Evolutionary conservation across 2,888 invertebrate genomes (phyloP).

Genomic region (Peribatodes rhomboidaria): DNA sequence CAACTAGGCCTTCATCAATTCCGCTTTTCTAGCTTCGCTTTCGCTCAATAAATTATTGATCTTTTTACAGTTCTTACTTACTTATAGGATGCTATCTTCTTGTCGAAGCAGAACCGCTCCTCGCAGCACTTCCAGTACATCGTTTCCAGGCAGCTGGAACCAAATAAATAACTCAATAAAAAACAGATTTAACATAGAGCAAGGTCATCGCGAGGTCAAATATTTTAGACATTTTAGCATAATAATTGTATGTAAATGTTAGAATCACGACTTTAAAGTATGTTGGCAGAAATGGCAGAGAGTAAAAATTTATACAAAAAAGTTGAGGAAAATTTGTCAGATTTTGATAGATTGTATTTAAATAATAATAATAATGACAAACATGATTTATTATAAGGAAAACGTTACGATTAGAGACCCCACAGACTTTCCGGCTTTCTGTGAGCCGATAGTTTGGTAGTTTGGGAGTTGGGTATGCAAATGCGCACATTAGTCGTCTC

Average conservation of each 20-base stretch:
- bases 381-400: no score
- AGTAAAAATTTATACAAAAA: no score
- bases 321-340: neutral
- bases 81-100: conserved; percentile 88
- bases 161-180: conserved; percentile 36
- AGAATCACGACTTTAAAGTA: neutral
- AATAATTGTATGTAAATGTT: neutral
- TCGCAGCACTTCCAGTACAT: conserved; percentile 91
- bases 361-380: no score
- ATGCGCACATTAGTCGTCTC: no score
- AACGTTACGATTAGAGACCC: no score
- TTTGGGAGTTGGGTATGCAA: no score
- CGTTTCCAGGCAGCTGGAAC: conserved; percentile 89
- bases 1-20: no score
- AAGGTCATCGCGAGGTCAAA: neutral
- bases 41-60: no score
- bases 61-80: conserved; percentile 58
- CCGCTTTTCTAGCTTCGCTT: no score
- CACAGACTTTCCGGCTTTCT: no score
- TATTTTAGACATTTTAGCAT: neutral
- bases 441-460: no score
- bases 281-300: no score
- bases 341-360: neutral
- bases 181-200: neutral
- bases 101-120: conserved; percentile 91